A percentile compares a stretch with the other conserved stretches of the same genome.
Conservation (phyloP, 2,113 vertebrate species). For the Tinamus guttatus region DNA sequence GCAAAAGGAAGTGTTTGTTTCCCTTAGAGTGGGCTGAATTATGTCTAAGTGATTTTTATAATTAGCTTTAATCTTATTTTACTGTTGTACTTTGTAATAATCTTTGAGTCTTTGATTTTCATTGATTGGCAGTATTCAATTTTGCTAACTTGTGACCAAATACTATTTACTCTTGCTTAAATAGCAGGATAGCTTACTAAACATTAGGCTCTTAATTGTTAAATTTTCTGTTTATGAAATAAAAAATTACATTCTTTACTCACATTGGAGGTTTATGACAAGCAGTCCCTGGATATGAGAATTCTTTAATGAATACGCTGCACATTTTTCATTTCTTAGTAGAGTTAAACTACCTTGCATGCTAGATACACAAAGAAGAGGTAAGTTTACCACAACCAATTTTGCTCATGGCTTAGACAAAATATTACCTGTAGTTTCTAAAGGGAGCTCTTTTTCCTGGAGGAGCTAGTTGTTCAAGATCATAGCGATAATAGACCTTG, state of each 20-base stretch:
- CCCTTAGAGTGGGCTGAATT: too few species aligned
- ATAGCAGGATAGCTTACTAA: background rate
- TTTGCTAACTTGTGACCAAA: background rate
- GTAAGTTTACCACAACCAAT: background rate
- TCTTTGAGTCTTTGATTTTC: background rate
- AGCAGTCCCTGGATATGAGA: background rate
- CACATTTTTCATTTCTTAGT: background rate
- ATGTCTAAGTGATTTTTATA: background rate
- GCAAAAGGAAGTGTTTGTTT: background rate
- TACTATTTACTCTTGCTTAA: background rate
- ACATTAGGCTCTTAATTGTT: background rate
- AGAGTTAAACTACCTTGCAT: background rate
- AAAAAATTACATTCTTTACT: background rate
- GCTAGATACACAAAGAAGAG: background rate
- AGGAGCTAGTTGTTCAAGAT: conserved; percentile 7
- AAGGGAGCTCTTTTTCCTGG: background rate
- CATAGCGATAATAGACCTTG: background rate
- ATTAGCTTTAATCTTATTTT: background rate
- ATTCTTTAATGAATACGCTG: background rate
- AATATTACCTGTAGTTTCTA: background rate
- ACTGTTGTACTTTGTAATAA: background rate
- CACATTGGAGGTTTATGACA: background rate
- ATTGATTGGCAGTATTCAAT: fast-evolving
- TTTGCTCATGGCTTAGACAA: background rate
- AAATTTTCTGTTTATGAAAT: background rate